Evolutionary conservation across 2,113 vertebrate species (phyloP), one percentile per base, ranked within the genome.

Genomic region (Pelvicachromis taeniatus): DNA sequence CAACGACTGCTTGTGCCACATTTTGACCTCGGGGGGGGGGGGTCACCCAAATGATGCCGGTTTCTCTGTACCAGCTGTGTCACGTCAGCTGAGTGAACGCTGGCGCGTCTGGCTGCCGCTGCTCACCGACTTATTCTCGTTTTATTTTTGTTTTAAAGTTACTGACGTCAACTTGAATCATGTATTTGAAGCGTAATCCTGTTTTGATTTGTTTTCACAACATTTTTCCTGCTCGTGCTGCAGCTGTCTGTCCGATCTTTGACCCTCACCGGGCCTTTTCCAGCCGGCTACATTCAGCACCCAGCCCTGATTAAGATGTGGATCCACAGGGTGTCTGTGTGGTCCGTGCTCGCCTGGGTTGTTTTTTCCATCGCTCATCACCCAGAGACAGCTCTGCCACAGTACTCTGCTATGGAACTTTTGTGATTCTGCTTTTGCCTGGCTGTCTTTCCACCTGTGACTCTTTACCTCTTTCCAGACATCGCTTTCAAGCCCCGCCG

Each of bases 301-400:
- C 50, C 50, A 9, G 4, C 55, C 2, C 55, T 58, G 55, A 58
- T 58, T 7, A 9, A 3, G 55, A 58, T 58, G 55, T 2, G 26
- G 23, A 29, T 58, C 55, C 55, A 29, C 26, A 26, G 26, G 26
- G 26, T 26, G 26, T 26, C 26, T 26, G 26, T 26, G 26, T 26
- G 26, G 26, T 58, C 13, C 4, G 7, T 58, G 55, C 55, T 58
- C 26, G 5, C 55, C 55, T 16, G 26, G 23, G 26, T 58, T 16
- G 55, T 29, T 29, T 58, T 58, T 58, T 58, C 26, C 26, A 58
- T 58, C 2, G 2, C 13, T 58, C 13, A 1, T 58, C 26, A 58
- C 13, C 26, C 26, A 0, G 55, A 13, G 0, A 5, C 13, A 29
- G 55, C 26, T 16, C 1, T 58, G 9, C 26, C 16, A 29, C 55